A percentile compares a stretch with the other conserved stretches of the same genome.
These are phyloP conservation scores for Cirrhinus mrigala DNA, from an alignment of 2,797 vertebrate species.

Conservation along the genomic window DNA sequence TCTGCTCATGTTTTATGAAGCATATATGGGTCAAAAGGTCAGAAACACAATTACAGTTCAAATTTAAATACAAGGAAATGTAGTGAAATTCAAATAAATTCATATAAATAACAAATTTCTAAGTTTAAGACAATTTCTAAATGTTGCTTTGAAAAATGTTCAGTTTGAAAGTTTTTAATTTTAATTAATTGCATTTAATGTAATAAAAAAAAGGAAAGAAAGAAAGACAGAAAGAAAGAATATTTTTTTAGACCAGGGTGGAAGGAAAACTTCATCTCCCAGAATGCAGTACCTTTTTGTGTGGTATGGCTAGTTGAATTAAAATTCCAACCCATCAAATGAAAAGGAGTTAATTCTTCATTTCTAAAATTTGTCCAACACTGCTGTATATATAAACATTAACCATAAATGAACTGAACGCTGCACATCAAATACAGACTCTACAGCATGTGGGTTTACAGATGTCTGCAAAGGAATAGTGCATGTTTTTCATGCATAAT, in stretches of 20 bases:
- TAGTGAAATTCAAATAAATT: no score
- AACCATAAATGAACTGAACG: not conserved
- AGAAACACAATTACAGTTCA: no score
- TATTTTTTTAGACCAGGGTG: not conserved
- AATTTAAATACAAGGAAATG: no score
- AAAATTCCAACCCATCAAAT: not conserved
- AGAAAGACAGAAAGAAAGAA: not conserved
- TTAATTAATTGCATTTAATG: no score
- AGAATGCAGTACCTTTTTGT: not conserved
- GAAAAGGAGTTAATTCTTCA: not conserved
- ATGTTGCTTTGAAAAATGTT: not conserved
- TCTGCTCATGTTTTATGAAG: no score
- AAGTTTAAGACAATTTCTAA: not conserved
- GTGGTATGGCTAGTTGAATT: not conserved
- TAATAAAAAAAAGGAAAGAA: not conserved
- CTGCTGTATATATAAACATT: slow-evolving; percentile 1
- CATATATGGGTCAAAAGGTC: no score
- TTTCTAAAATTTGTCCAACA: not conserved
- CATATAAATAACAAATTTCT: no score
- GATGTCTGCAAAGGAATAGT: slow-evolving; percentile 1
- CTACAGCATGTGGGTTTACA: not conserved
- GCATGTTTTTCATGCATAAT: slow-evolving; percentile 12
- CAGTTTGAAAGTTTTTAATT: not conserved
- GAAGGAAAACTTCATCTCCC: not conserved
- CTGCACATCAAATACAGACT: slow-evolving; percentile 17